A percentile compares a stretch with the other conserved stretches of the same genome.
Evolutionary conservation across 2,888 invertebrate species (phyloP).

Genomic region (Aporophyla lueneburgensis): DNA sequence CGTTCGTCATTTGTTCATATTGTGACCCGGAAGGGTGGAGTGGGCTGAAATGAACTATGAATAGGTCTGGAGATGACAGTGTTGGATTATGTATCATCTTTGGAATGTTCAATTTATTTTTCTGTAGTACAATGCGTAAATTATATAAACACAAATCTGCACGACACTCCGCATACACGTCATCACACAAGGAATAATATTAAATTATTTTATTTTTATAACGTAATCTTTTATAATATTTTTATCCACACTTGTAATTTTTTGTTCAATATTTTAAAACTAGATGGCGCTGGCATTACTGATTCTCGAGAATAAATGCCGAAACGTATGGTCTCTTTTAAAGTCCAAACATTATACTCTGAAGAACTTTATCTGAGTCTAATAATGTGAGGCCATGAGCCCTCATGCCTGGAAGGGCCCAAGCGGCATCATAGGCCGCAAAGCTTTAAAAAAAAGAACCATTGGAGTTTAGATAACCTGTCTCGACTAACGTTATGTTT

Average conservation of each 20-base stretch:
- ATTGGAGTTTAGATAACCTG: neutral
- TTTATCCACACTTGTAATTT: neutral
- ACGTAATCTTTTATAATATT: neutral
- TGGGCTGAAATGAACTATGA: constrained; percentile 33
- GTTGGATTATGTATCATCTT: constrained; percentile 14
- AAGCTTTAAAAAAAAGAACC: neutral
- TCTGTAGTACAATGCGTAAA: no score
- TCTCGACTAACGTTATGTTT: neutral
- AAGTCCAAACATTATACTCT: no score
- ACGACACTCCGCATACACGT: no score
- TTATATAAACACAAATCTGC: neutral
- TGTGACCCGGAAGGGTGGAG: constrained; percentile 56
- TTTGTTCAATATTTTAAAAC: neutral
- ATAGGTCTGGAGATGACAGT: constrained; percentile 26
- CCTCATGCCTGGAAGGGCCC: neutral
- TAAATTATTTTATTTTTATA: neutral
- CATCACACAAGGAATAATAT: no score
- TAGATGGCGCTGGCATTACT: no score
- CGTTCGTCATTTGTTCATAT: constrained; percentile 69
- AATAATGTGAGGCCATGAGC: no score
- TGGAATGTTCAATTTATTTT: neutral
- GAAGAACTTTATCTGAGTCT: no score
- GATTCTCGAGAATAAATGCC: neutral
- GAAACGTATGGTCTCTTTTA: neutral
- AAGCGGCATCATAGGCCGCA: no score